Evolutionary conservation across 2,113 vertebrate genomes (phyloP), one percentile per base, ranked within the genome.

Genomic region (Cochlearius cochlearius): DNA sequence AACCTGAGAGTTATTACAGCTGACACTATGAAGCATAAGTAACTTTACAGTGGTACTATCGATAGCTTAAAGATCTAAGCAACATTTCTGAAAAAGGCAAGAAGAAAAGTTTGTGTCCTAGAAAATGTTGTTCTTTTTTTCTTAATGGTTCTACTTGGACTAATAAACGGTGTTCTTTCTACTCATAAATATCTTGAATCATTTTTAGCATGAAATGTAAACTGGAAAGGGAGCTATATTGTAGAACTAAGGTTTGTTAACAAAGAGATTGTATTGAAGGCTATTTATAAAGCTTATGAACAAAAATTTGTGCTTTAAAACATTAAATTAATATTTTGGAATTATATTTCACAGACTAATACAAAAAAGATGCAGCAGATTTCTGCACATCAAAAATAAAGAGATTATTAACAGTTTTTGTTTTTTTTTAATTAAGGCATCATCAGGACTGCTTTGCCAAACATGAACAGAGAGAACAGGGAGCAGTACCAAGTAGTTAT

Each of bases 401-500:
- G 9, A 34, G 3, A 14, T n/a, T 25, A 50, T 66, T 88, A 94
- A 77, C 2, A 3, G 15, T 53, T 69, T 17, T 13, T 59, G 14
- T 12, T 53, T 74, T 7, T 68, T 95, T 92, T 94, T 96, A 23
- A 91, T 95, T 47, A 83, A 98, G 98, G 98, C 26, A 98, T 98
- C 76, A 98, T 98, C 95, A 97, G 98, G 81, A 98, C 98, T 52
- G 98, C 98, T 29, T 95, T 98, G 80, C 98, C 98, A 9, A 98
- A 98, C 92, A 98, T 98, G 98, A 98, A 98, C 94, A 98, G 98
- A 95, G 98, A 98, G 92, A 98, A 98, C 92, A 98, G 97, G 74
- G 98, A 98, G 69, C 98, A 98, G 22, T 98, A 98, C 52, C 98
- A 98, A 96, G 98, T 98, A 3, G 98, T 98, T 18, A 98, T 98